Evolutionary conservation across 2,113 vertebrate genomes (phyloP), one percentile per base, ranked within the genome.

Genomic region (Peucedramus taeniatus): DNA sequence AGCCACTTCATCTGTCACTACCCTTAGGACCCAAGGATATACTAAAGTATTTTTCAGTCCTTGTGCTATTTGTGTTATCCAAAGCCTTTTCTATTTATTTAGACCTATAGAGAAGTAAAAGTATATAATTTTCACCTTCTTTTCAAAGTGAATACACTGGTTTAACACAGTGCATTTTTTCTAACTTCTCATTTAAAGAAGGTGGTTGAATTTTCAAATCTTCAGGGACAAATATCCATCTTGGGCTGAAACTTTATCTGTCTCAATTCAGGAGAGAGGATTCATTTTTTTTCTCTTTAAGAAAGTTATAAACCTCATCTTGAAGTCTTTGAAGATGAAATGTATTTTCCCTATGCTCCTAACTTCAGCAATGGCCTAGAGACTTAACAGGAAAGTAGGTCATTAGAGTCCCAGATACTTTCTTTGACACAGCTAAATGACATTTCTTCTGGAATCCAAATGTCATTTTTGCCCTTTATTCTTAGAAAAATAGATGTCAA

Each of bases 351-450:
- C 83, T 86, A 15, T 84, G 92, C 90, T 96, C 90, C 78, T 75
- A 87, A 74, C 74, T 94, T 93, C 82, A 93, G 84, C 87, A 96
- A 96, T 74, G 94, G 86, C 68, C 90, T 93, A 81, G 90, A 94
- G 94, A 96, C 95, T 96, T 95, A 93, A 80, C 60, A 92, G 86
- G 82, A 96, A 97, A 95, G 90, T 93, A 94, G 93, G 93, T 92
- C 92, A 96, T 90, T 94, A 94, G 74, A 97, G 94, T 91, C 91
- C 65, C 61, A 15, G 14, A 83, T 81, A 91, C 86, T 89, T 90
- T 94, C 64, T 89, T 87, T 97, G 91, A 91, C 94, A 96, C 10
- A 90, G 66, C 84, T 94, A 95, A 91, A 94, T 93, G 96, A 90
- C 83, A 95, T 92, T 81, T 96, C 79, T 91, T 92, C 90, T 91